Evolutionary conservation across 2,888 invertebrate genomes (phyloP).

Genomic region (Mythimna loreyi): DNA sequence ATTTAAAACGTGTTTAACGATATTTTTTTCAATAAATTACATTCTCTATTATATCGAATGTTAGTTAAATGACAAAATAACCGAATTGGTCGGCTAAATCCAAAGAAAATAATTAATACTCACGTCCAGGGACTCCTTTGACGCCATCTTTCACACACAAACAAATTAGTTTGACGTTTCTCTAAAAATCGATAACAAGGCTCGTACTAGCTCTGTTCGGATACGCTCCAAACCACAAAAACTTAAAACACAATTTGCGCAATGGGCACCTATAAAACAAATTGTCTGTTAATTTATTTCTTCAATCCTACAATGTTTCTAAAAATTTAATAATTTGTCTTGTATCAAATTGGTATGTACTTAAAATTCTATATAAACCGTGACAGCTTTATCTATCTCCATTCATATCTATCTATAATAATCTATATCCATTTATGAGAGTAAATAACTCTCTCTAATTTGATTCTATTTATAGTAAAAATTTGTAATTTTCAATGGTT

Average conservation of each 20-base stretch:
- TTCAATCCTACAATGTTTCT: too few species aligned
- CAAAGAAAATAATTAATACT: slow-evolving; percentile 77
- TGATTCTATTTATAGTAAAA: neutral
- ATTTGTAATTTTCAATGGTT: neutral
- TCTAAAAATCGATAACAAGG: slow-evolving; percentile 81
- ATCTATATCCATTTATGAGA: too few species aligned
- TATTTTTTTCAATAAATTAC: slow-evolving; percentile 20
- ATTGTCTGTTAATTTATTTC: too few species aligned
- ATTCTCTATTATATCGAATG: slow-evolving; percentile 35
- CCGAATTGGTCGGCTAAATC: slow-evolving; percentile 22
- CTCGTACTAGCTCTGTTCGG: slow-evolving; percentile 69
- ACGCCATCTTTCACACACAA: slow-evolving; percentile 90
- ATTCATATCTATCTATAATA: too few species aligned
- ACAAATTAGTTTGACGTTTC: slow-evolving; percentile 81
- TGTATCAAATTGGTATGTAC: neutral
- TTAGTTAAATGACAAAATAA: slow-evolving; percentile 24
- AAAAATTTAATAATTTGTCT: neutral
- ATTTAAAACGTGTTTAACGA: slow-evolving; percentile 1
- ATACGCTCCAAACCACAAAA: too few species aligned
- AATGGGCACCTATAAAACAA: too few species aligned
- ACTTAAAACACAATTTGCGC: too few species aligned
- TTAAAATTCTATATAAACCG: neutral
- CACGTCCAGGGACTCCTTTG: slow-evolving; percentile 89
- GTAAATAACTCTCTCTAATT: too few species aligned
- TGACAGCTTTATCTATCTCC: neutral